phyloP scores from a whole-genome alignment of 2,888 invertebrate genomes.

The Syrphus vitripennis region DNA sequence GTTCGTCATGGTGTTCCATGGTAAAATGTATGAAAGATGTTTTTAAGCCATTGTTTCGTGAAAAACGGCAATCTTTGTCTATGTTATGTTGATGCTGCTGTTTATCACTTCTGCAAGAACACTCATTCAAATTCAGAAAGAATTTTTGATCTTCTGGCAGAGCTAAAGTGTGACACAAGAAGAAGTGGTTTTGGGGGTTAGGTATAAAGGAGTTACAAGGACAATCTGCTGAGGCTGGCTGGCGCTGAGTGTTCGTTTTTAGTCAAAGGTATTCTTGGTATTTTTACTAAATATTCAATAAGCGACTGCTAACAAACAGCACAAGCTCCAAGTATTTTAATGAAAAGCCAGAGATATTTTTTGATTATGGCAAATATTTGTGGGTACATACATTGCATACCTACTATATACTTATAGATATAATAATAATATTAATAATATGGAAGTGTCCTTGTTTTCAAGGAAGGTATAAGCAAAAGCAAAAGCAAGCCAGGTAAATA shows the following conservation, averaged over 20 bases:
- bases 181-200: neutral
- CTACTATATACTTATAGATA: neutral
- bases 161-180: neutral
- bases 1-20: neutral
- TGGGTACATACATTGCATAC: neutral
- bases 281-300: constrained; percentile 68
- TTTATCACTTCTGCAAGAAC: constrained; percentile 12
- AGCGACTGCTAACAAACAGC: constrained; percentile 62
- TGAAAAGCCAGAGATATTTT: constrained; percentile 69
- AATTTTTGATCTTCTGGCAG: constrained; percentile 11
- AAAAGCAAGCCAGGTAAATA: neutral
- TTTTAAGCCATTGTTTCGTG: constrained; percentile 8
- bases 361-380: constrained; percentile 67
- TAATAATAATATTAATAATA: neutral
- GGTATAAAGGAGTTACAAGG: neutral
- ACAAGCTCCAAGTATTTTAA: constrained; percentile 64
- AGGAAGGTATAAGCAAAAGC: neutral
- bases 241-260: neutral
- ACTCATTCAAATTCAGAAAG: constrained; percentile 18
- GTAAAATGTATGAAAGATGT: neutral
- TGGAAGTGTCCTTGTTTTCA: neutral
- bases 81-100: constrained; percentile 11
- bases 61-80: constrained; percentile 9
- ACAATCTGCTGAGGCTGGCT: constrained; percentile 4
- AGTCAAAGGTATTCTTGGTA: constrained; percentile 54